Base-by-base conservation (phyloP, 2,797 vertebrate species). In the Adelosebastes latens region DNA sequence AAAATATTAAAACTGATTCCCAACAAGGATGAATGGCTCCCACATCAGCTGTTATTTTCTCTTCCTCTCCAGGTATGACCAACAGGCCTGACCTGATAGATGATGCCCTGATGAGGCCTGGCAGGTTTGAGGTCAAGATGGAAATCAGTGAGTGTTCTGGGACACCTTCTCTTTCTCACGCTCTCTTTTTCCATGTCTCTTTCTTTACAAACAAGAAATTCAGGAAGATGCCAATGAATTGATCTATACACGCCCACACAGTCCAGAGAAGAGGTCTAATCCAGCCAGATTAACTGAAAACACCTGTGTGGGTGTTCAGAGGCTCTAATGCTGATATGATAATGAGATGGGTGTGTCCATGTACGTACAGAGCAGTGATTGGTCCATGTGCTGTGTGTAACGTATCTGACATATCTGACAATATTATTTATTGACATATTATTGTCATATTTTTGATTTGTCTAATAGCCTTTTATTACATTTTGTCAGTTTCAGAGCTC, bases 1-100 rank as follows among this genome's bases (percentile, higher is more conserved):
- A 46, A 46, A 18, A 46, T 46, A 16, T 46, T 46, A 46, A 18
- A 46, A 16, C 42, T 46, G 42, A 18, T 16, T 46, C 42, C 42
- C 42, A 46, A 8, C 16, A 46, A 7, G 16, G 42, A 52, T 52
- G 49, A 16, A 0, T 49, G 16, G 8, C 46, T 49, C 49, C 0
- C n/a, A 52, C 49, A n/a, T 52, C 20, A 52, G 49, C 18, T 52
- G 18, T 52, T 52, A 0, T 9, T 12, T 32, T 2, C 13, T 84
- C 31, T 27, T n/a, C 46, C 53, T 36, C 18, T 36, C 55, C 84
- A 99, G 98, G 98, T 72, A 99, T 99, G 98, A 99, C 98, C 87
- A 99, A 99, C 94, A 97, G 98, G 86, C 98, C 98, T 31, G 98
- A 99, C 92, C 95, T 99, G 92, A 99, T 99, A 61, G 98, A 99